Base-by-base conservation (phyloP, 1,140 invertebrate species). In the Drosophila simulans region DNA sequence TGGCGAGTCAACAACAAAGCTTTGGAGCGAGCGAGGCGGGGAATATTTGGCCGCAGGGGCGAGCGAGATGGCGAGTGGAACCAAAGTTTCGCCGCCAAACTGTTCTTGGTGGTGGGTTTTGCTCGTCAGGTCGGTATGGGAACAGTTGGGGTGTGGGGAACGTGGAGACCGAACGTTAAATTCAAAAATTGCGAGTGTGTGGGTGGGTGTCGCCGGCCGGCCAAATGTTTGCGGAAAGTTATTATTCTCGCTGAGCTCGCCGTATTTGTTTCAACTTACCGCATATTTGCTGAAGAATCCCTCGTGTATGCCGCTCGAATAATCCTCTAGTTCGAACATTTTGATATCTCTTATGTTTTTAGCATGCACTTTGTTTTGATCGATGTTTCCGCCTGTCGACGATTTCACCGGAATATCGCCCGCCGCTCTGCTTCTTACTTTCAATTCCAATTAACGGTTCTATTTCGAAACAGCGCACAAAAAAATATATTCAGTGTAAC, bases 311-410 rank as follows among this genome's bases (percentile, higher is more conserved):
- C 90, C 73, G 65, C 82, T 88, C 25, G 91, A 91, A 66, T 90
- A 91, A 71, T 92, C 91, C 74, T 92, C 91, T 39, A 92, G 65
- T 77, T 92, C 91, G 59, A 92, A 92, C 91, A 92, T 92, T 42
- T 77, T 78, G 37, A 35, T 48, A 53, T 55, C 39, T 46, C 13
- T 39, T 66, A 53, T 58, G 64, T 59, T 65, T 40, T 70, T 51
- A 31, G 63, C 59, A 62, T 72, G 48, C 35, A 48, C 60, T 88
- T 89, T 90, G 80, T 84, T 89, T 88, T 85, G 86, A 77, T 90
- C 86, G 43, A 71, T 81, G 46, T 68, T 65, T 75, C 52, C 42
- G 45, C 52, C 57, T 55, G 40, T 17, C 49, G 27, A 8, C 3
- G 45, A 43, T 8, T 48, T 48, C 58, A 13, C 58, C 25, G 12